Evolutionary conservation across 1,140 invertebrate species (phyloP), one percentile per base, ranked within the genome.

Genomic region (Eriosoma lanigerum): DNA sequence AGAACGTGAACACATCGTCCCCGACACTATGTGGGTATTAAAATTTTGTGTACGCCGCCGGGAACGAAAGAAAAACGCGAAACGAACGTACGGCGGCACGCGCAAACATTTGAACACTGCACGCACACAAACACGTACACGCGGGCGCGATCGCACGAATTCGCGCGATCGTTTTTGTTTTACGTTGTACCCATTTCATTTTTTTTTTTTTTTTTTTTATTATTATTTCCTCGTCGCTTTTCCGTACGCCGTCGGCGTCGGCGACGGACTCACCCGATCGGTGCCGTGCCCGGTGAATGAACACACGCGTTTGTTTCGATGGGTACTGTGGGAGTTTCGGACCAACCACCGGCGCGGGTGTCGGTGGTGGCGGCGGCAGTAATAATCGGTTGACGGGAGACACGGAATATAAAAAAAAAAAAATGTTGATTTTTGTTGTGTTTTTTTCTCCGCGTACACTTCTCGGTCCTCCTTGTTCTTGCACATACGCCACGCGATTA

Each of bases 331-430:
- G 29, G 60, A 62, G 60, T 62, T 62, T 68, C 64, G n/a, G 64
- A 68, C 64, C 60, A 62, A 62, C 60, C 13, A 38, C 32, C 32
- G 32, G 32, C 32, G 32, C 3, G 32, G 3, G 32, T 38, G 32
- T 8, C 32, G 32, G 32, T 8, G 4, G 46, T 15, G 4, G 46
- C 46, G 64, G 38, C 38, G 15, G 29, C n/a, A 44, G n/a, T 44
- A 44, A 44, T 21, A 44, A 68, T 68, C 64, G 64, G 44, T 38
- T 68, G 64, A n/a, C 64, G 64, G 64, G 64, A 68, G n/a, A n/a
- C n/a, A n/a, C n/a, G n/a, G n/a, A n/a, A n/a, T n/a, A n/a, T n/a
- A n/a, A n/a, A n/a, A n/a, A n/a, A n/a, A 46, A 46, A 64, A 38
- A 38, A 38, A 8, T 64, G 19, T 64, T 17, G 62, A 32, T 68